Evolutionary conservation across 2,113 vertebrate species (phyloP).

Genomic region (Rhodinocichla rosea): DNA sequence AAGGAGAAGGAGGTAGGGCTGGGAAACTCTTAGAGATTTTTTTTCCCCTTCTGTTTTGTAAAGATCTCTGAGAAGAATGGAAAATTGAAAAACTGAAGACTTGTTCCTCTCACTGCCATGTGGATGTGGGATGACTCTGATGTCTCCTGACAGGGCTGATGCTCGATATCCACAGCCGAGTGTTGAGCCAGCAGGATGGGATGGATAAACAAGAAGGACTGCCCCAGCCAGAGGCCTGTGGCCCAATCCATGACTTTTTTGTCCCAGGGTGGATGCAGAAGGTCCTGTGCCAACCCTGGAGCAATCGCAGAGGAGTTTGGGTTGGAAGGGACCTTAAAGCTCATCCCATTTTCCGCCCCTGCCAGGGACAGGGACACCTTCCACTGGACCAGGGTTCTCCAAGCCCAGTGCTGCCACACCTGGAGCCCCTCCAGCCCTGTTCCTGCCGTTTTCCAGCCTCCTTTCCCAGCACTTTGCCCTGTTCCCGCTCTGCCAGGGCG

Average conservation of each 20-base stretch:
- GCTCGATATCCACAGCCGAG: accelerated
- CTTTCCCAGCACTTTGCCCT: background rate
- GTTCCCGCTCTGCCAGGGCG: background rate
- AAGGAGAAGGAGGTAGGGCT: background rate
- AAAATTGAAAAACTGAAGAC: background rate
- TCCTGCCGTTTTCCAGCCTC: background rate
- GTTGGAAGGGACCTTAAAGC: background rate
- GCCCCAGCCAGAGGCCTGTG: background rate
- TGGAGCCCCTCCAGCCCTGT: background rate
- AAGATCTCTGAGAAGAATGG: background rate
- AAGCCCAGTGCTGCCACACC: background rate
- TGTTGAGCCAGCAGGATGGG: background rate
- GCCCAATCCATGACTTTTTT: background rate
- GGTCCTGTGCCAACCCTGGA: background rate
- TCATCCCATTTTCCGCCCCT: background rate
- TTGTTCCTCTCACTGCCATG: background rate
- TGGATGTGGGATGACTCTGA: background rate
- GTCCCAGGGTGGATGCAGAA: background rate
- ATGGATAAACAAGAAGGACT: background rate
- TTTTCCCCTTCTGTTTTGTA: background rate
- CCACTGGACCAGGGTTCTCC: background rate
- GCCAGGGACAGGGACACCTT: background rate
- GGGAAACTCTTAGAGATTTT: background rate
- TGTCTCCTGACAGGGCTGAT: background rate
- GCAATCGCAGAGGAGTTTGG: background rate